Conservation (phyloP, 1,140 invertebrate genomes). For the Zaprionus tsacasi region DNA sequence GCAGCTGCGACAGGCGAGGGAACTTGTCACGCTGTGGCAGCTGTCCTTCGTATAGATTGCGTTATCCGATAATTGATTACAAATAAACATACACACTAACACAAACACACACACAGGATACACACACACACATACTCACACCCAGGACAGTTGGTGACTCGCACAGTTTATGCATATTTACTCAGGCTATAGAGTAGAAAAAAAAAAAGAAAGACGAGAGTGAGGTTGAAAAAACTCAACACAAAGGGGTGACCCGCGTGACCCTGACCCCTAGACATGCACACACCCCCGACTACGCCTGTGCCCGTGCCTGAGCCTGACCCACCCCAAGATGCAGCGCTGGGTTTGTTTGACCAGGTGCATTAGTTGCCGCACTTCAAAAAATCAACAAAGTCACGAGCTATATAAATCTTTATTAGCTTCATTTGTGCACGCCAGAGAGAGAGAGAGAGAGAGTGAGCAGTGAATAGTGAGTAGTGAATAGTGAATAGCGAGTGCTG, state of each 20-base stretch:
- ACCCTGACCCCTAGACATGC: constrained; percentile 53
- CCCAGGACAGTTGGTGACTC: constrained; percentile 16
- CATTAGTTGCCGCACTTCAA: constrained; percentile 32
- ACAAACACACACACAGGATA: not conserved
- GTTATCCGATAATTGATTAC: constrained; percentile 76
- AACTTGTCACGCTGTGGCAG: constrained; percentile 58
- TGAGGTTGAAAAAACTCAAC: not conserved
- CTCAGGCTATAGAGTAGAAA: constrained; percentile 48
- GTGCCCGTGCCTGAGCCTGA: constrained; percentile 17
- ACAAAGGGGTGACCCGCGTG: constrained; percentile 60
- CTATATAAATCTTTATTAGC: constrained; percentile 74
- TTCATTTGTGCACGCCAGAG: constrained; percentile 26
- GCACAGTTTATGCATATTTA: constrained; percentile 60
- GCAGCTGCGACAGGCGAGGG: constrained; percentile 48
- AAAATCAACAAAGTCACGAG: constrained; percentile 59
- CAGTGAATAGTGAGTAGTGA: not conserved
- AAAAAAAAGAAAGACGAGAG: not conserved
- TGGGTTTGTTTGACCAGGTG: constrained; percentile 66
- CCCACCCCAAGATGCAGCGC: constrained; percentile 46
- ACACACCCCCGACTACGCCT: not conserved
- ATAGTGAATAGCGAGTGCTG: not conserved
- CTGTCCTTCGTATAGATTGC: constrained; percentile 66
- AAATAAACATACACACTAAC: constrained; percentile 59
- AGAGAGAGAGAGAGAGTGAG: not conserved
- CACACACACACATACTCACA: not conserved